These are phyloP conservation scores for Brachionus manjavacas DNA, from an alignment of 1,140 invertebrate genomes.

Conservation along the genomic window DNA sequence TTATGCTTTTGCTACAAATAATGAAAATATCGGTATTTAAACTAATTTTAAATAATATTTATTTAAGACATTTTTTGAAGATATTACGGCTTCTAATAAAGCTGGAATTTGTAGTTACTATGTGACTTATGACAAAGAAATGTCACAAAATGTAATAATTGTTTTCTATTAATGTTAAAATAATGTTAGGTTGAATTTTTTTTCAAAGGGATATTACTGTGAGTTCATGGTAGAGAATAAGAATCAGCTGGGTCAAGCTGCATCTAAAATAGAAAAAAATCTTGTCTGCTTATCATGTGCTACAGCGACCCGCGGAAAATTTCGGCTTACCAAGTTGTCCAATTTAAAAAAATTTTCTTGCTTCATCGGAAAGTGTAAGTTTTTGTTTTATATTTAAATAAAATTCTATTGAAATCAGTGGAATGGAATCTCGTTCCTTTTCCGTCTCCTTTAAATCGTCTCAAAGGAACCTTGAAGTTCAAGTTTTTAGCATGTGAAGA, in stretches of 20 bases:
- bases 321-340: conserved; percentile 49
- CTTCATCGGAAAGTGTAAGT: conserved; percentile 55
- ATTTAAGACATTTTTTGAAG: conserved; percentile 44
- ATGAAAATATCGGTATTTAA: conserved; percentile 50
- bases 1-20: conserved; percentile 51
- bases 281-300: conserved; percentile 55
- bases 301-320: conserved; percentile 53
- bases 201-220: conserved; percentile 50
- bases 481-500: not conserved
- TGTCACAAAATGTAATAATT: conserved; percentile 53
- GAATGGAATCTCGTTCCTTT: no score
- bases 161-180: not conserved
- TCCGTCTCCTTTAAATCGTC: not conserved
- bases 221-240: conserved; percentile 46
- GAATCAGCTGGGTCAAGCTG: conserved; percentile 38
- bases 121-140: conserved; percentile 49
- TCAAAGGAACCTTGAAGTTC: no score
- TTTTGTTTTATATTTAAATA: no score
- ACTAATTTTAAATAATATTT: not conserved
- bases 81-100: conserved; percentile 56
- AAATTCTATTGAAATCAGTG: no score
- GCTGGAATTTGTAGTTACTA: conserved; percentile 55
- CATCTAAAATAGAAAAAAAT: not conserved
- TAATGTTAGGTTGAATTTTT: not conserved
- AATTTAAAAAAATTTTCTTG: conserved; percentile 51